These are phyloP conservation scores for Lophotis ruficrista DNA, from an alignment of 2,113 vertebrate genomes.

Conservation along the genomic window DNA sequence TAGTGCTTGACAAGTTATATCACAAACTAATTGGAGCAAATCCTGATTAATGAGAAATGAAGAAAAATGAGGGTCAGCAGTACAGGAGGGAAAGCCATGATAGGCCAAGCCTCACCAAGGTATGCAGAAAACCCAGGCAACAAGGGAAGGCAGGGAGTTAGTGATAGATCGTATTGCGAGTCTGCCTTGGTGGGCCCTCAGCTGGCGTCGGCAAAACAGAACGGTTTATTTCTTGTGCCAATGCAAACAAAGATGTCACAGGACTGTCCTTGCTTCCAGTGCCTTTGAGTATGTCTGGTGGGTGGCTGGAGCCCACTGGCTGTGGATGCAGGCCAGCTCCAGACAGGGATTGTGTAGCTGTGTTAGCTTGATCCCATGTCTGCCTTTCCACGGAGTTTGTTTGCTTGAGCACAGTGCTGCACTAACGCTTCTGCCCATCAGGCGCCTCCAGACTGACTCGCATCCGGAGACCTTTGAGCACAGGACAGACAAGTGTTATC, in stretches of 20 bases:
- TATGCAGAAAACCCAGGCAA: not conserved
- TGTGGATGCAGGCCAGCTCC: not conserved
- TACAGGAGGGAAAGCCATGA: not conserved
- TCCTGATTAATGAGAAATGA: conserved; percentile 3
- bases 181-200: not conserved
- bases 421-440: not conserved
- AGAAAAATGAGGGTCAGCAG: conserved; percentile 4
- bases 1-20: conserved; percentile 3
- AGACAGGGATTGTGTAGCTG: conserved; percentile 15
- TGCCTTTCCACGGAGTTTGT: conserved; percentile 1
- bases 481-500: not conserved
- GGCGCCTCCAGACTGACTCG: not conserved
- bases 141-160: not conserved
- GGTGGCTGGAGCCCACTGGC: conserved; percentile 23
- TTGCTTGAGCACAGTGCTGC: conserved; percentile 10
- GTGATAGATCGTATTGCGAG: not conserved
- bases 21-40: not conserved
- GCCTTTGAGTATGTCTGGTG: conserved; percentile 47
- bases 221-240: not conserved
- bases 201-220: not conserved
- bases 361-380: conserved; percentile 60
- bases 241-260: conserved; percentile 34
- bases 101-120: not conserved
- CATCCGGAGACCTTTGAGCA: not conserved
- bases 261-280: not conserved